phyloP scores from a whole-genome alignment of 1,140 invertebrate genomes.

The Platorchestia sp. region DNA sequence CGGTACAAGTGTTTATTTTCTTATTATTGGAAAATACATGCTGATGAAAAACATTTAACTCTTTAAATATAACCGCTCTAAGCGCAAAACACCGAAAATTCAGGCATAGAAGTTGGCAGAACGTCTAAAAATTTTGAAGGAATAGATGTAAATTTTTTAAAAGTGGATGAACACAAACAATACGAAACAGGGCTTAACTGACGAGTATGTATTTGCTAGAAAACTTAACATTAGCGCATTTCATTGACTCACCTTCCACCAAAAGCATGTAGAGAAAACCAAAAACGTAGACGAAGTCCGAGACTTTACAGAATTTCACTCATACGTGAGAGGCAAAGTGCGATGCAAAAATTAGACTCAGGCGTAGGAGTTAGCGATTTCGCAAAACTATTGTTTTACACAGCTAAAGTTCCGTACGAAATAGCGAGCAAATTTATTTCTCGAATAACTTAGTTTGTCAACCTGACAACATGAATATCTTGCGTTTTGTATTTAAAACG shows the following conservation, averaged over 20 bases:
- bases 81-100: no score
- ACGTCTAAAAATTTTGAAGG: background rate
- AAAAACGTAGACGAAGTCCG: background rate
- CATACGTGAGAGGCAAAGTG: background rate
- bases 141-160: background rate
- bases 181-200: background rate
- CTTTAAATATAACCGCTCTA: no score
- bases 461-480: background rate
- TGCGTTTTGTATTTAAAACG: slow-evolving; percentile 37
- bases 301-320: slow-evolving; percentile 14
- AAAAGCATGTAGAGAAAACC: slow-evolving; percentile 47
- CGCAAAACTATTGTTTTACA: background rate
- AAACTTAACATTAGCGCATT: background rate
- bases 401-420: background rate
- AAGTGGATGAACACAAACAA: background rate
- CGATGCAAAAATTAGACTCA: background rate
- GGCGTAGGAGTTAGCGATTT: background rate
- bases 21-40: no score
- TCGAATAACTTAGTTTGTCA: background rate
- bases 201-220: background rate
- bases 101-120: no score
- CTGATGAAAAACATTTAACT: no score
- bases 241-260: slow-evolving; percentile 1
- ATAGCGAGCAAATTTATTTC: background rate
- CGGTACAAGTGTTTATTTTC: no score